Evolutionary conservation across 1,140 invertebrate species (phyloP), one percentile per base, ranked within the genome.

Genomic region (Odontomachus brunneus): DNA sequence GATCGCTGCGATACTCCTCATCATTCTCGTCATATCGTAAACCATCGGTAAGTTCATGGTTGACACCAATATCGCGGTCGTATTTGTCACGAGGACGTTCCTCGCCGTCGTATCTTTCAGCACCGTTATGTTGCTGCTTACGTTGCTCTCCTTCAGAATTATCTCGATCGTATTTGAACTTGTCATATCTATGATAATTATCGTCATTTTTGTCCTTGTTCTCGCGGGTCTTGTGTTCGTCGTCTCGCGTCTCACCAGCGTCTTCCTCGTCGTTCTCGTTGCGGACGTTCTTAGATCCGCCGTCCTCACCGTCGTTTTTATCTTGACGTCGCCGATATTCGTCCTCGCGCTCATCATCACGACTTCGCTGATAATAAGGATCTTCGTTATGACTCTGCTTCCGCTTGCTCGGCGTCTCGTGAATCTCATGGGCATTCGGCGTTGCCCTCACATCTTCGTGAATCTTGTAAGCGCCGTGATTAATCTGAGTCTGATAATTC

Each of bases 181-280:
- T 59, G 48, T 69, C 38, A 51, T 81, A 76, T 14, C 53, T 26
- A 49, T 65, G 53, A 19, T 19, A 29, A 53, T 71, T 17, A 29
- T 71, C 26, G 55, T 81, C 48, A 14, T 12, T 60, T 63, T 74
- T 59, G n/a, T 84, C 66, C n/a, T 65, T 15, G 22, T 14, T 15
- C n/a, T 29, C 33, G 0, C 53, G 4, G 14, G 3, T 11, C 17
- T 44, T 49, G n/a, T 57, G 3, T 19, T 69, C 74, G 3, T 26
- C 65, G 3, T 48, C 65, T n/a, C 57, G 17, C 22, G 51, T 48
- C n/a, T 83, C 83, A 24, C 84, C 76, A 9, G n/a, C 74, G 17
- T 80, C 72, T 11, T 59, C 29, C 0, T 57, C 38, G 12, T 49
- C n/a, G 14, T 66, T 12, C 0, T 55, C 33, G 0, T 38, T n/a